Percentiles rank a stretch among this genome's conserved stretches.
These are phyloP conservation scores for Zaprionus lineosus DNA, from an alignment of 2,888 invertebrate genomes.

Conservation along the genomic window DNA sequence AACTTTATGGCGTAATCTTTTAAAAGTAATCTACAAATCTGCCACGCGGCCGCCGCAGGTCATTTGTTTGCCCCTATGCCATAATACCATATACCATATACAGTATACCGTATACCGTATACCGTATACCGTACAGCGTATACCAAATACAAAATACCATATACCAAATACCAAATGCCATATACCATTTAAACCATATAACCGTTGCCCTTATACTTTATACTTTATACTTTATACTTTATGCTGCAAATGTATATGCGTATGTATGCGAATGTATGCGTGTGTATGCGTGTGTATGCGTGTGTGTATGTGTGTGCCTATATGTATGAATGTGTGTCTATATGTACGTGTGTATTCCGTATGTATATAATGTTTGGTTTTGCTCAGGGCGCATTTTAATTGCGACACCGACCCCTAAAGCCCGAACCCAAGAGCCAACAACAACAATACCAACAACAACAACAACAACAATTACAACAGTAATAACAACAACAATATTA, in stretches of 20 bases:
- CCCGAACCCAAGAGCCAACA: background rate
- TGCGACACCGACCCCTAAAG: constrained; percentile 43
- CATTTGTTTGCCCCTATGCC: constrained; percentile 61
- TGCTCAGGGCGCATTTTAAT: constrained; percentile 60
- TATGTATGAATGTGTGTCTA: too few species aligned
- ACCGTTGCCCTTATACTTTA: constrained; percentile 6
- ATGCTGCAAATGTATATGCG: constrained; percentile 37
- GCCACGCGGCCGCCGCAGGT: constrained; percentile 73
- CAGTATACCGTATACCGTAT: constrained; percentile 1
- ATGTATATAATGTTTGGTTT: constrained; percentile 51
- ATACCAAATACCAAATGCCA: constrained; percentile 1
- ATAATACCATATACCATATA: background rate
- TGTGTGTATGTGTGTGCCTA: too few species aligned
- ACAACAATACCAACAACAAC: background rate
- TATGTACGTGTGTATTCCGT: background rate
- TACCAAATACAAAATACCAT: constrained; percentile 10
- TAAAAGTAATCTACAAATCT: constrained; percentile 77
- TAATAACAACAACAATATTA: too few species aligned
- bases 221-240: constrained; percentile 20
- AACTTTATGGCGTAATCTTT: constrained; percentile 77
- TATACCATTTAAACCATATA: too few species aligned
- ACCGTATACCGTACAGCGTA: too few species aligned
- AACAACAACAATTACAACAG: background rate
- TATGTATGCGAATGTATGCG: background rate
- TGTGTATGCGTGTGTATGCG: too few species aligned